Percentiles rank a stretch among this genome's conserved stretches.
These are phyloP conservation scores for Apistogramma diplotaenia DNA, from an alignment of 2,113 vertebrate genomes.

Conservation along the genomic window DNA sequence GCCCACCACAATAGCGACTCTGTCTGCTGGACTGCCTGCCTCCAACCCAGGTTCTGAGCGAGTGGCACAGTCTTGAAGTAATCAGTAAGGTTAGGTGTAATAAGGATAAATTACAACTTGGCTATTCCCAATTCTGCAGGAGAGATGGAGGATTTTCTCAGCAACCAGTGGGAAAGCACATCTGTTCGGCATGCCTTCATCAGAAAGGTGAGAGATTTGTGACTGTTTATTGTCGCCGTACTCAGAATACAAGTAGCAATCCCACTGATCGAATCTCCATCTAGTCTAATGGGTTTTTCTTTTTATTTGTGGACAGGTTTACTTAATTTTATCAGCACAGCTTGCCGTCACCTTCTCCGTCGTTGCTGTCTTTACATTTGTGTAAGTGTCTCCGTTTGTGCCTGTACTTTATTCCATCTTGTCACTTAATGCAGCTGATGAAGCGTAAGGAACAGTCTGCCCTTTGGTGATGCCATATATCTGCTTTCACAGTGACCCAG, in stretches of 20 bases:
- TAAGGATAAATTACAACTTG: neutral
- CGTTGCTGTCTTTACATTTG: constrained; percentile 85
- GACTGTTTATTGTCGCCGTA: neutral
- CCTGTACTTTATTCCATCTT: neutral
- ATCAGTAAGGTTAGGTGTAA: neutral
- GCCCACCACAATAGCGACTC: constrained; percentile 72
- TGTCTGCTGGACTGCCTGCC: constrained; percentile 71
- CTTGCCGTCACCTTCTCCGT: constrained; percentile 85
- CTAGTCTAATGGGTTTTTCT: neutral
- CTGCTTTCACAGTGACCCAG: constrained; percentile 71
- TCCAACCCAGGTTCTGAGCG: constrained; percentile 55
- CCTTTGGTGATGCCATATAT: constrained; percentile 8
- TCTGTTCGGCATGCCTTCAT: constrained; percentile 88
- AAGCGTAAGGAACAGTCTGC: neutral
- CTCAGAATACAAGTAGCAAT: neutral
- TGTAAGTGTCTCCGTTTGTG: constrained; percentile 67
- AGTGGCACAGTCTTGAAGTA: neutral
- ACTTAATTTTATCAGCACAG: constrained; percentile 87
- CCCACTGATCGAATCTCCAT: neutral
- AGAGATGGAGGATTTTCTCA: constrained; percentile 67
- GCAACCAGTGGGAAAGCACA: constrained; percentile 79
- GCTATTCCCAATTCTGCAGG: constrained; percentile 41
- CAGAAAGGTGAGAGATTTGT: constrained; percentile 78
- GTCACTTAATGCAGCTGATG: neutral
- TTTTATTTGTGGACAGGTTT: constrained; percentile 79